Evolutionary conservation across 2,113 vertebrate genomes (phyloP).

Genomic region (Xyliphius kryptos): DNA sequence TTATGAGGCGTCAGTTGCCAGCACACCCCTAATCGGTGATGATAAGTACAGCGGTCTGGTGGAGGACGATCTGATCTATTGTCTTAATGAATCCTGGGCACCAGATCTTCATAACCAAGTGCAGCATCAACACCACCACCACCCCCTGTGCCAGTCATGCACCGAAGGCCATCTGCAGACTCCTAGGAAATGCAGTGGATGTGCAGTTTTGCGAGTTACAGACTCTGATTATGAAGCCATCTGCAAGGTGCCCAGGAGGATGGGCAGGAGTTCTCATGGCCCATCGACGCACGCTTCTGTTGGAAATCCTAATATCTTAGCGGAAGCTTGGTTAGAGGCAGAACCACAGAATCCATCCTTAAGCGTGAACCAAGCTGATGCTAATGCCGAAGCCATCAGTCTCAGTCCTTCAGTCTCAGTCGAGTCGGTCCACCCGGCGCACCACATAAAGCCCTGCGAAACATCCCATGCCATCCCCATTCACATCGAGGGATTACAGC

Average conservation of each 20-base stretch:
- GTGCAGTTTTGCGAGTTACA: slow-evolving; percentile 73
- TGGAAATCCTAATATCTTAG: slow-evolving; percentile 36
- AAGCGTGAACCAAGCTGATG: slow-evolving; percentile 25
- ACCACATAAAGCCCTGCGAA: slow-evolving; percentile 49
- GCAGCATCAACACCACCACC: slow-evolving; percentile 49
- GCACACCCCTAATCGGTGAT: slow-evolving; percentile 69
- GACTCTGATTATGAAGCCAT: slow-evolving; percentile 90
- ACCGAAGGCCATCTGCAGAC: slow-evolving; percentile 52
- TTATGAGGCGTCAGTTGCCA: slow-evolving; percentile 56
- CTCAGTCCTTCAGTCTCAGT: slow-evolving; percentile 66
- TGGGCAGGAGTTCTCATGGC: slow-evolving; percentile 73
- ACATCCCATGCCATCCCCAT: slow-evolving; percentile 21
- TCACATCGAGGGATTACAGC: slow-evolving; percentile 56
- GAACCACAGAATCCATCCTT: slow-evolving; percentile 29
- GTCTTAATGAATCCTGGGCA: slow-evolving; percentile 83
- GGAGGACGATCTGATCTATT: slow-evolving; percentile 84
- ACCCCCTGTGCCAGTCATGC: slow-evolving; percentile 58
- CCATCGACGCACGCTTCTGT: slow-evolving; percentile 69
- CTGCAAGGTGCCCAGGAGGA: slow-evolving; percentile 79
- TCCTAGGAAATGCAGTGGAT: slow-evolving; percentile 76
- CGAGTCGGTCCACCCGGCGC: slow-evolving; percentile 73
- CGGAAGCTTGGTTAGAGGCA: slow-evolving; percentile 49
- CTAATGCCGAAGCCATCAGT: slow-evolving; percentile 54
- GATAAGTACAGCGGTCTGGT: slow-evolving; percentile 72
- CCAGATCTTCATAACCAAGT: slow-evolving; percentile 33